These are phyloP conservation scores for Eleginops maclovinus DNA, from an alignment of 2,113 vertebrate genomes.

Conservation along the genomic window DNA sequence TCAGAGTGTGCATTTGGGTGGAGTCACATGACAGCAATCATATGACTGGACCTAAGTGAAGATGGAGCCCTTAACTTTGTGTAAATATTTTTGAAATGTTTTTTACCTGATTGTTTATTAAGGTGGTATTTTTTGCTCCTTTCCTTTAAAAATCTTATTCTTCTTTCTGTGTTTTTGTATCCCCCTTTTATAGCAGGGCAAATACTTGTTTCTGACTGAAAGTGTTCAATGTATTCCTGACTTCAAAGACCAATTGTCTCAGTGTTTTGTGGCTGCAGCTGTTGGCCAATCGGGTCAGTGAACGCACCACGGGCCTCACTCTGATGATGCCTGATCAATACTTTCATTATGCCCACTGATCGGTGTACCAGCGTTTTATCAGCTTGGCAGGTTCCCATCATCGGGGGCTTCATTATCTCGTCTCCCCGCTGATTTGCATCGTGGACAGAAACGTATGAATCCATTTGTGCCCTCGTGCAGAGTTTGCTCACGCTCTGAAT, in stretches of 20 bases:
- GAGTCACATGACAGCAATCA: no score
- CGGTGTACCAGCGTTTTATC: slow-evolving; percentile 26
- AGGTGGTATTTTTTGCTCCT: no score
- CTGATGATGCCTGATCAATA: slow-evolving; percentile 28
- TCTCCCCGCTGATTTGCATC: slow-evolving; percentile 53
- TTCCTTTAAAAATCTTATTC: no score
- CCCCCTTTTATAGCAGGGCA: no score
- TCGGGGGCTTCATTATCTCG: slow-evolving; percentile 59
- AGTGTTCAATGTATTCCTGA: neutral
- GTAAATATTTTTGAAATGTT: no score
- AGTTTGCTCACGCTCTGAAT: slow-evolving; percentile 27
- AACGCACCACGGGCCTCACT: slow-evolving; percentile 32
- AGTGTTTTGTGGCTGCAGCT: neutral
- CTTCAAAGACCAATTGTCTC: neutral
- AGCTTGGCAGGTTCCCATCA: slow-evolving; percentile 50
- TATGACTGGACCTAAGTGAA: no score
- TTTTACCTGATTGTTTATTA: no score
- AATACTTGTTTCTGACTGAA: no score
- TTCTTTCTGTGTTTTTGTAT: no score
- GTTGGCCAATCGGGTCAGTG: slow-evolving; percentile 35
- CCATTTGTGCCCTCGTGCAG: slow-evolving; percentile 33
- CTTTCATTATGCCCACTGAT: slow-evolving; percentile 1
- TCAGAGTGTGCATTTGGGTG: no score
- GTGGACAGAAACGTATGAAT: slow-evolving; percentile 41
- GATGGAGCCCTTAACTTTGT: no score